These are phyloP conservation scores for Sminthopsis crassicaudata DNA, from an alignment of 2,113 vertebrate species.

Conservation along the genomic window DNA sequence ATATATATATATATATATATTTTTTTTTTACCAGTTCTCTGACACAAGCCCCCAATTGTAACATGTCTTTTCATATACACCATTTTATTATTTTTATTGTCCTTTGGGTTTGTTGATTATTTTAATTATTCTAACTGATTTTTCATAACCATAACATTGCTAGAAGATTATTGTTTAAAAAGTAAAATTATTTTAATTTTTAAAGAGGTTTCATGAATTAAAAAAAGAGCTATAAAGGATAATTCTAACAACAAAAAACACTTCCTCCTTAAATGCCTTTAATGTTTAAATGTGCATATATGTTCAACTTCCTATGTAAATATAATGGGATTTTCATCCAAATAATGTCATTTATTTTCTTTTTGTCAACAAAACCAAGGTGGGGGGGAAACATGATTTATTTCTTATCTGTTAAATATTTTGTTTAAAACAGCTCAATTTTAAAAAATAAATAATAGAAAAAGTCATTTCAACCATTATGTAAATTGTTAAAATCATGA, in stretches of 20 bases:
- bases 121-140: neutral
- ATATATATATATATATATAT: no score
- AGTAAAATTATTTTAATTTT: neutral
- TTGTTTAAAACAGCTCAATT: neutral
- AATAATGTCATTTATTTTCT: neutral
- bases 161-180: neutral
- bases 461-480: constrained; percentile 39
- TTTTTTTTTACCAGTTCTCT: neutral
- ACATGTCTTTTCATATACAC: neutral
- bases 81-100: neutral
- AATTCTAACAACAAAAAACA: neutral
- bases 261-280: neutral
- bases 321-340: neutral
- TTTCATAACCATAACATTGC: neutral
- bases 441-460: constrained; percentile 13
- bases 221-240: neutral
- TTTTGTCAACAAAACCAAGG: neutral
- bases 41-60: neutral
- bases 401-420: neutral
- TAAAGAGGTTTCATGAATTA: neutral
- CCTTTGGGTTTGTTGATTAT: neutral
- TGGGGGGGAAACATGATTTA: neutral
- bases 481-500: neutral
- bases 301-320: neutral
- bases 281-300: neutral